phyloP scores from a whole-genome alignment of 2,113 vertebrate genomes.

The Tachysurus fulvidraco region DNA sequence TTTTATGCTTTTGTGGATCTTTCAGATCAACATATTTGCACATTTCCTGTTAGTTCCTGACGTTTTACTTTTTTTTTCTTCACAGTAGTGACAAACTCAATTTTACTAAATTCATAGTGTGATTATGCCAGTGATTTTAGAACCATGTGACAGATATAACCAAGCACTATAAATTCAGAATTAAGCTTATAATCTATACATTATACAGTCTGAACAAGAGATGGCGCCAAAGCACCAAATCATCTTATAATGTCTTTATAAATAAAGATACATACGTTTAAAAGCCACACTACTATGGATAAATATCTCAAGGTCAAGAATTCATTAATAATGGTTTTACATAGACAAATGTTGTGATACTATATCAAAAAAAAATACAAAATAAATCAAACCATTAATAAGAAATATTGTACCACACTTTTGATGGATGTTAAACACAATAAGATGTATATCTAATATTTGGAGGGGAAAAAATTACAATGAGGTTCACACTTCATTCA shows the following conservation, averaged over 20 bases:
- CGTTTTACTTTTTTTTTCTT: not conserved
- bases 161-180: not conserved
- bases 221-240: slow-evolving; percentile 37
- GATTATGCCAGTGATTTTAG: not conserved
- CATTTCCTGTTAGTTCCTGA: not conserved
- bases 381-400: not conserved
- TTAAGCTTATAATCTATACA: no score
- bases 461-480: not conserved
- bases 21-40: not conserved
- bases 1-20: not conserved
- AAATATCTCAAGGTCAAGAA: not conserved
- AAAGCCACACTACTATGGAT: not conserved
- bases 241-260: not conserved
- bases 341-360: not conserved
- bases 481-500: not conserved
- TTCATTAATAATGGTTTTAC: not conserved
- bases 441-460: not conserved
- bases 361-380: not conserved
- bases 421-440: not conserved
- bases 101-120: not conserved
- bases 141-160: not conserved
- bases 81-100: not conserved
- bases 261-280: not conserved
- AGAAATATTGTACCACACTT: not conserved
- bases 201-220: not conserved